These are phyloP conservation scores for Barypeithes pellucidus DNA, from an alignment of 2,888 invertebrate species.

Conservation along the genomic window DNA sequence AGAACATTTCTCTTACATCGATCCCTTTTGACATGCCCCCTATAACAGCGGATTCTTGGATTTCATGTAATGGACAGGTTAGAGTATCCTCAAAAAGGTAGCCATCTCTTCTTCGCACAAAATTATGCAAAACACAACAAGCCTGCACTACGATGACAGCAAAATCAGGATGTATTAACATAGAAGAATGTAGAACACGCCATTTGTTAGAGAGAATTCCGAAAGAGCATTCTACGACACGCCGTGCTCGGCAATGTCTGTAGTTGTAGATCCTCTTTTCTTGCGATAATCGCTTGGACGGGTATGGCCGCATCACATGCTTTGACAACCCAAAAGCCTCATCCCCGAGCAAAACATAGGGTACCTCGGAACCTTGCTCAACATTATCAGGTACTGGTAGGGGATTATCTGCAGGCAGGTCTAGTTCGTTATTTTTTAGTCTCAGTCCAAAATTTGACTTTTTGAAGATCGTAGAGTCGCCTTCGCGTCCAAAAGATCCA, in stretches of 20 bases:
- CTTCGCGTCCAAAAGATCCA: conserved; percentile 40
- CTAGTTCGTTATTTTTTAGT: conserved; percentile 5
- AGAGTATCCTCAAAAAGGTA: conserved; percentile 22
- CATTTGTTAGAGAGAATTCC: conserved; percentile 47
- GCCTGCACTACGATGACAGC: conserved; percentile 31
- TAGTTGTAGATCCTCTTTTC: conserved; percentile 35
- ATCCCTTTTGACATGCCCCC: conserved; percentile 27
- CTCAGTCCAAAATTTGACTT: conserved; percentile 31
- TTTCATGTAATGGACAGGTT: conserved; percentile 25
- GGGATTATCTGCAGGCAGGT: conserved; percentile 23
- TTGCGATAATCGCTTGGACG: conserved; percentile 22
- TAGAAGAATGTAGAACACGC: conserved; percentile 33
- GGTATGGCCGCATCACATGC: conserved; percentile 46
- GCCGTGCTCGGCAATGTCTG: conserved; percentile 15
- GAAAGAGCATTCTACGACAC: conserved; percentile 37
- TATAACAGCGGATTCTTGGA: conserved; percentile 23
- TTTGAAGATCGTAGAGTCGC: conserved; percentile 42
- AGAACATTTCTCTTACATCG: conserved; percentile 27
- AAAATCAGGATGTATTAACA: conserved; percentile 30
- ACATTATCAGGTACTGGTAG: conserved; percentile 19
- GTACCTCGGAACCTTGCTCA: no score
- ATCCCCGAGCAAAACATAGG: conserved; percentile 47
- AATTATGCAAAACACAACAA: conserved; percentile 33
- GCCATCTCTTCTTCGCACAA: conserved; percentile 42
- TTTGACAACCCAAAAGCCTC: conserved; percentile 45